Conservation (phyloP, 2,888 invertebrate genomes). For the Frankliniella intonsa region DNA sequence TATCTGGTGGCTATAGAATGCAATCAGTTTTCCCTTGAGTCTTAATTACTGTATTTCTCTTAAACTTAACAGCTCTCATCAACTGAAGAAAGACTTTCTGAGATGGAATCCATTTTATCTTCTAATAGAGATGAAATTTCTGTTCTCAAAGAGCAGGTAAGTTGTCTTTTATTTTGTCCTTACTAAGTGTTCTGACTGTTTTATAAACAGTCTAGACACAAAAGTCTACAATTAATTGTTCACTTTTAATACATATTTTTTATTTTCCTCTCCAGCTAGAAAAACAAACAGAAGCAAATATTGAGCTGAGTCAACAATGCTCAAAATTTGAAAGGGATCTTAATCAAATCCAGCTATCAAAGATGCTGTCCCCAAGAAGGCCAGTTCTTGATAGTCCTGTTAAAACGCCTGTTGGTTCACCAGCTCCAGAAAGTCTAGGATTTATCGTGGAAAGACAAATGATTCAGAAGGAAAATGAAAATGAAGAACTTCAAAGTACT, state of each 20-base stretch:
- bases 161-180: not conserved
- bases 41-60: not conserved
- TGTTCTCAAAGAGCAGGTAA: not conserved
- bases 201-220: not conserved
- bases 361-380: not conserved
- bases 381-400: not conserved
- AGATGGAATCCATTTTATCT: not conserved
- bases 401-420: not conserved
- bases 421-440: not conserved
- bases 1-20: not conserved
- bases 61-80: not conserved
- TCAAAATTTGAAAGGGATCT: not conserved
- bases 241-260: not conserved
- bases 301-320: not conserved
- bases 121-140: not conserved
- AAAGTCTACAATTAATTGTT: too few species aligned
- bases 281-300: not conserved
- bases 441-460: not conserved
- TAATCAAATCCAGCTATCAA: not conserved
- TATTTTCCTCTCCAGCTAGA: not conserved
- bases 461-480: not conserved
- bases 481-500: not conserved
- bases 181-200: not conserved
- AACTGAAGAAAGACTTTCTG: not conserved
- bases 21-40: not conserved